phyloP scores from a whole-genome alignment of 1,140 invertebrate species.

The Parapsyche elsis region DNA sequence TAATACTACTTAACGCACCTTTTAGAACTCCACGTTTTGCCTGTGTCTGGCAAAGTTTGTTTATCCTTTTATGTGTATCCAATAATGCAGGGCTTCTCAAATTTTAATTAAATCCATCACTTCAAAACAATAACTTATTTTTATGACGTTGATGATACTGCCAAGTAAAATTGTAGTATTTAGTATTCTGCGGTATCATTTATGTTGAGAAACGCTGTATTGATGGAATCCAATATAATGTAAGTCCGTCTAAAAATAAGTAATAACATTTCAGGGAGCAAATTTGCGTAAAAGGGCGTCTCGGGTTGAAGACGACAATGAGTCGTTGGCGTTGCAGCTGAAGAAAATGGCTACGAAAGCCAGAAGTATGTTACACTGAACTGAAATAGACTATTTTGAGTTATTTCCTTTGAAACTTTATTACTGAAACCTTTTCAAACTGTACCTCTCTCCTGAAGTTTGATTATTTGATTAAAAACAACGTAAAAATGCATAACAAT shows the following conservation, averaged over 20 bases:
- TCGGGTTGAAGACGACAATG: constrained; percentile 93
- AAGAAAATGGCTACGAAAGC: constrained; percentile 92
- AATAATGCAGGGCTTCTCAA: neutral
- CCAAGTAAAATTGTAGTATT: no score
- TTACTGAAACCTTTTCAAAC: neutral
- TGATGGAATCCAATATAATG: neutral
- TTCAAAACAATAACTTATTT: no score
- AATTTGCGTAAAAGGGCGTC: constrained; percentile 87
- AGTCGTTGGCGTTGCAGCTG: constrained; percentile 89
- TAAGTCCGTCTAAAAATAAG: neutral
- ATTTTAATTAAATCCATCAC: neutral
- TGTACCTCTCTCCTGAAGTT: constrained; percentile 5
- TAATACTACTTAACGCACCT: no score
- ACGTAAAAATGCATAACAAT: neutral
- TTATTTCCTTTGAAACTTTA: neutral
- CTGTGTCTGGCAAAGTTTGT: no score
- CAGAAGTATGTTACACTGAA: constrained; percentile 73
- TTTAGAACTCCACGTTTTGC: no score
- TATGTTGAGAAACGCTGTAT: neutral
- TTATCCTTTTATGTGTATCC: no score
- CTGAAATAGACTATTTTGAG: constrained; percentile 1
- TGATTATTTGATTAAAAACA: neutral
- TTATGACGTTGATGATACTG: no score
- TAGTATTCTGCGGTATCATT: no score
- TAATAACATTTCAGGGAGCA: constrained; percentile 72